Percentiles rank a stretch among this genome's conserved stretches.
Evolutionary conservation across 2,888 invertebrate genomes (phyloP).

Genomic region (Drosophila helvetica): DNA sequence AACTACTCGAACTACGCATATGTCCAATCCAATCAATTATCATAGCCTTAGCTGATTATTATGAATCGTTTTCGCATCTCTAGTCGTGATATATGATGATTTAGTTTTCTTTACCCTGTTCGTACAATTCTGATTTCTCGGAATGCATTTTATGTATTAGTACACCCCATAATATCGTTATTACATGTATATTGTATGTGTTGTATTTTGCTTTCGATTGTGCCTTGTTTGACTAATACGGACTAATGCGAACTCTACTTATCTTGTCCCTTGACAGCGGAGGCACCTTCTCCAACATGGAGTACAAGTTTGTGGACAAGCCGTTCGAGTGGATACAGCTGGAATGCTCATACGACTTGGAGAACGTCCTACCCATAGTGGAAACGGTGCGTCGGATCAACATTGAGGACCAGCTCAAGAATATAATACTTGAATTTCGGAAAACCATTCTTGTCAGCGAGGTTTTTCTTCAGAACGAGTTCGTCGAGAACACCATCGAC

Average conservation of each 20-base stretch:
- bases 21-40: conserved; percentile 27
- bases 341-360: conserved; percentile 90
- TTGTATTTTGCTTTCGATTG: conserved; percentile 17
- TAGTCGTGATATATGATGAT: neutral
- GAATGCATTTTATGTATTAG: conserved; percentile 67
- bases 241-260: neutral
- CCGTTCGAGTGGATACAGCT: conserved; percentile 90
- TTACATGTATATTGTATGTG: conserved; percentile 34
- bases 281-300: conserved; percentile 86
- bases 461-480: conserved; percentile 90
- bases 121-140: conserved; percentile 43
- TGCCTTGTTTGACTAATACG: neutral
- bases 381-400: conserved; percentile 84
- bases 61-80: neutral
- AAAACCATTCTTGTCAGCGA: conserved; percentile 86
- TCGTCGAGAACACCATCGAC: conserved; percentile 87
- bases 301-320: conserved; percentile 90
- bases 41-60: conserved; percentile 1
- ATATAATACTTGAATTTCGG: conserved; percentile 73
- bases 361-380: conserved; percentile 89
- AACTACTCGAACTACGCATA: conserved; percentile 25
- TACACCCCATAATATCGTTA: conserved; percentile 35
- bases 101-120: conserved; percentile 17
- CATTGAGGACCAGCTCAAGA: conserved; percentile 82
- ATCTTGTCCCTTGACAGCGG: conserved; percentile 83